These are phyloP conservation scores for Rhinichthys osculus DNA, from an alignment of 2,797 vertebrate genomes.

Conservation along the genomic window DNA sequence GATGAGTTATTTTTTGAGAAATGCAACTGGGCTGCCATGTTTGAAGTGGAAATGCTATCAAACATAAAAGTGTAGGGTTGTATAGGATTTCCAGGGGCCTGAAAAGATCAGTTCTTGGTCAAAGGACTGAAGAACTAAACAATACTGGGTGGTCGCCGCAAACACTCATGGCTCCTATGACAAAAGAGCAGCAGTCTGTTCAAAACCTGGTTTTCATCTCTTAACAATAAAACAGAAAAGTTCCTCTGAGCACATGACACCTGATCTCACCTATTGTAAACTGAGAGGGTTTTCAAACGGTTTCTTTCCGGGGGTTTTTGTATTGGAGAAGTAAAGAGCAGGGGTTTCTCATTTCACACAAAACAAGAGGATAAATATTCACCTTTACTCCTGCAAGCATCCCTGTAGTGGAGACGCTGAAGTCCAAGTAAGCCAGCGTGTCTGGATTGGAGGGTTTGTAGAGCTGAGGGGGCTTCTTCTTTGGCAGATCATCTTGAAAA, in stretches of 20 bases:
- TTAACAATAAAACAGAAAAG: conserved; percentile 15
- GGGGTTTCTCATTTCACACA: conserved; percentile 37
- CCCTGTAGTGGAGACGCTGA: conserved; percentile 98
- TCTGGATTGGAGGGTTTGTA: conserved; percentile 98
- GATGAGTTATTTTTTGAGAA: neutral
- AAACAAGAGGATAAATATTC: conserved; percentile 6
- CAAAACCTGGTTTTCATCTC: conserved; percentile 25
- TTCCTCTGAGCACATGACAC: conserved; percentile 15
- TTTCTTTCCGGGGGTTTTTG: neutral
- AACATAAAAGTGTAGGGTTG: neutral
- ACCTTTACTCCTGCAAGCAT: conserved; percentile 99
- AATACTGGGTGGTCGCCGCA: conserved; percentile 29
- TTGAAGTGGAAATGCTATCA: neutral
- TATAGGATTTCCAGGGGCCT: neutral
- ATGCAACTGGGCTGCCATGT: neutral
- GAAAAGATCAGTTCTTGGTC: conserved; percentile 6
- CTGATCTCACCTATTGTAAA: conserved; percentile 7
- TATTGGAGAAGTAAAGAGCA: conserved; percentile 19
- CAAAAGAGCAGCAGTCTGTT: conserved; percentile 4
- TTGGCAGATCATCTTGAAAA: conserved; percentile 94
- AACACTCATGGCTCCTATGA: neutral
- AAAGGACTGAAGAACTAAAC: conserved; percentile 27
- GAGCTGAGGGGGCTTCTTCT: conserved; percentile 96
- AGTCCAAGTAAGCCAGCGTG: conserved; percentile 96
- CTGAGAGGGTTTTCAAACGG: neutral